phyloP scores from a whole-genome alignment of 1,140 invertebrate species.

The Saccostrea cuccullata region DNA sequence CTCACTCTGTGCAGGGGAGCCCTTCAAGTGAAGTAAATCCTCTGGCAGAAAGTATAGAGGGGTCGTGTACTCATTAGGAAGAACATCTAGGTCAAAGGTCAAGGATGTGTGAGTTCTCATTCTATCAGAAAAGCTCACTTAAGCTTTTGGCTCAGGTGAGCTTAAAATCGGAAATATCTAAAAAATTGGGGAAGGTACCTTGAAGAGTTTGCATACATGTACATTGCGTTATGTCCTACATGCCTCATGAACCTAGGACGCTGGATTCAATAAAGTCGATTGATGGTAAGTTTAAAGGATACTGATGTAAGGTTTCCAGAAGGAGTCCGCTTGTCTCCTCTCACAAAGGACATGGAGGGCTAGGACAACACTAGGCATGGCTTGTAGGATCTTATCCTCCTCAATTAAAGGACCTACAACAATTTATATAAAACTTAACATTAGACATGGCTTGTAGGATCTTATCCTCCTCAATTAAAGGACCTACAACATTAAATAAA shows the following conservation, averaged over 20 bases:
- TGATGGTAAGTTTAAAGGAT: slow-evolving; percentile 63
- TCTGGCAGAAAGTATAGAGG: slow-evolving; percentile 90
- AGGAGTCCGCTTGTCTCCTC: slow-evolving; percentile 86
- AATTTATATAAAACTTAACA: no score
- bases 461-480: no score
- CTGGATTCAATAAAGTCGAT: not conserved
- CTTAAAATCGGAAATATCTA: no score
- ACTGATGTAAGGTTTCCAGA: slow-evolving; percentile 93
- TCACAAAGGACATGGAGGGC: slow-evolving; percentile 91
- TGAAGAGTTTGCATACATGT: no score
- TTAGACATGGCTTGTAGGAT: no score
- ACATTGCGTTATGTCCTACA: no score
- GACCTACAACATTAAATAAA: no score
- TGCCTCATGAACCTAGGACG: not conserved
- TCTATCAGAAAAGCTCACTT: no score
- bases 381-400: slow-evolving; percentile 88
- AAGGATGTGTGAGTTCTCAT: not conserved
- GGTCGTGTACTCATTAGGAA: slow-evolving; percentile 91
- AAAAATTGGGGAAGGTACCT: no score
- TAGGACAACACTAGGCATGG: slow-evolving; percentile 93
- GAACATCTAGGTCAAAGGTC: slow-evolving; percentile 80
- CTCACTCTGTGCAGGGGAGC: slow-evolving; percentile 84
- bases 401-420: slow-evolving; percentile 82
- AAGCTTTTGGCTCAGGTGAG: no score
- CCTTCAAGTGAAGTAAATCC: slow-evolving; percentile 89